These are phyloP conservation scores for Protonemura montana DNA, from an alignment of 2,888 invertebrate species.

Conservation along the genomic window DNA sequence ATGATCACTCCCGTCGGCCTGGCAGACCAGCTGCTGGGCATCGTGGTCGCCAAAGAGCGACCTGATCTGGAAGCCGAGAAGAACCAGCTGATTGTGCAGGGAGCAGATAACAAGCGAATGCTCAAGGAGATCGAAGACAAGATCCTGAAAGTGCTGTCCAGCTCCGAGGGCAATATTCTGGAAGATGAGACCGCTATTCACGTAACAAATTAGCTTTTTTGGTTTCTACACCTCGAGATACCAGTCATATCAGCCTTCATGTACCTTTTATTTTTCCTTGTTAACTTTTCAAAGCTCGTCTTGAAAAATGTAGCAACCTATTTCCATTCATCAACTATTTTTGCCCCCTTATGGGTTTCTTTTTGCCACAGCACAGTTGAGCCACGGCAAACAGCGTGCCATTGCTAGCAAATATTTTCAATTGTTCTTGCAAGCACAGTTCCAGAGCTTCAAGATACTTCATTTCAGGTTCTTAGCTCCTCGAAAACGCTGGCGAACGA, in stretches of 20 bases:
- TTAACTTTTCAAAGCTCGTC: too few species aligned
- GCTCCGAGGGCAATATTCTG: constrained; percentile 79
- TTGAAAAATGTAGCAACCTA: too few species aligned
- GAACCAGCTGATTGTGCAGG: constrained; percentile 84
- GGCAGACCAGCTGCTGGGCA: constrained; percentile 87
- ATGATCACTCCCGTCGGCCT: constrained; percentile 90
- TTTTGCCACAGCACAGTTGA: too few species aligned
- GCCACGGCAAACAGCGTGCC: too few species aligned
- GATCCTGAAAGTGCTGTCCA: constrained; percentile 79
- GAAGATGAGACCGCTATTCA: constrained; percentile 93
- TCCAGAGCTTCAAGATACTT: too few species aligned
- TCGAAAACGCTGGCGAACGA: constrained; percentile 91
- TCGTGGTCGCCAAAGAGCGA: constrained; percentile 89
- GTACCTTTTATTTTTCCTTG: too few species aligned
- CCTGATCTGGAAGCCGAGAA: constrained; percentile 93
- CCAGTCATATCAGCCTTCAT: too few species aligned
- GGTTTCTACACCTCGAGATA: too few species aligned
- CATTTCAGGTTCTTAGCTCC: constrained; percentile 73
- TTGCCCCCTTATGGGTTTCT: too few species aligned
- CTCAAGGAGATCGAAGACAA: constrained; percentile 91
- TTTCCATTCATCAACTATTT: too few species aligned
- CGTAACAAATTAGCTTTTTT: constrained; percentile 49
- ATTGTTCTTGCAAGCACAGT: too few species aligned
- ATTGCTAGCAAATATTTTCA: too few species aligned
- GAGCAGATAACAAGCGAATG: constrained; percentile 81